Conservation (phyloP, 2,113 vertebrate genomes). For the Todiramphus chloris region DNA sequence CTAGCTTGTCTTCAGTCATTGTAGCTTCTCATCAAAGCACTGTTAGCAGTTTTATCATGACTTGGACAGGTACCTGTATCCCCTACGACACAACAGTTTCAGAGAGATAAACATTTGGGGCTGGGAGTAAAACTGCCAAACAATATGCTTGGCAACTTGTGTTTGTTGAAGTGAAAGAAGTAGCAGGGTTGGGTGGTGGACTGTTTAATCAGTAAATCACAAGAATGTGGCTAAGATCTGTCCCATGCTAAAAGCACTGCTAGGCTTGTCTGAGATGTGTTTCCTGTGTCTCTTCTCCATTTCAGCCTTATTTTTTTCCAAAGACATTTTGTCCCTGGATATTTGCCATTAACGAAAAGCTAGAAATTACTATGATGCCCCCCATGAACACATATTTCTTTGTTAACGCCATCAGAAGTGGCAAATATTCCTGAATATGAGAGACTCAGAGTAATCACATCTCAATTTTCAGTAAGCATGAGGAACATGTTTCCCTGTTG, state of each 20-base stretch:
- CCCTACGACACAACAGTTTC: background rate
- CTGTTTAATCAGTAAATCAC: background rate
- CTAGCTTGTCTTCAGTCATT: background rate
- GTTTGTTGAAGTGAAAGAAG: background rate
- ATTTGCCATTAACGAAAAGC: background rate
- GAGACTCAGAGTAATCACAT: background rate
- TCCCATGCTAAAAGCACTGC: fast-evolving
- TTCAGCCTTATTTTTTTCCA: background rate
- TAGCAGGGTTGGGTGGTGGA: background rate
- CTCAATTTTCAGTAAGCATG: background rate
- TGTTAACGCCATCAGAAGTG: background rate
- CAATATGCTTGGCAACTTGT: fast-evolving
- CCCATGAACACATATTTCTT: background rate
- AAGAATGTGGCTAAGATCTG: background rate
- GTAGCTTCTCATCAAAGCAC: background rate
- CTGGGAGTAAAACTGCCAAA: background rate
- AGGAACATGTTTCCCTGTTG: background rate
- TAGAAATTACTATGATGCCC: background rate
- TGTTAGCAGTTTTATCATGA: background rate
- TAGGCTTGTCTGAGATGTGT: background rate
- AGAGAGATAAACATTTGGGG: background rate
- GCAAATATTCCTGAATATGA: background rate
- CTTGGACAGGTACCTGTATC: background rate
- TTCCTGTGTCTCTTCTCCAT: background rate
- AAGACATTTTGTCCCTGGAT: background rate